Evolutionary conservation across 2,888 invertebrate genomes (phyloP), one percentile per base, ranked within the genome.

Genomic region (Tineola bisselliella): DNA sequence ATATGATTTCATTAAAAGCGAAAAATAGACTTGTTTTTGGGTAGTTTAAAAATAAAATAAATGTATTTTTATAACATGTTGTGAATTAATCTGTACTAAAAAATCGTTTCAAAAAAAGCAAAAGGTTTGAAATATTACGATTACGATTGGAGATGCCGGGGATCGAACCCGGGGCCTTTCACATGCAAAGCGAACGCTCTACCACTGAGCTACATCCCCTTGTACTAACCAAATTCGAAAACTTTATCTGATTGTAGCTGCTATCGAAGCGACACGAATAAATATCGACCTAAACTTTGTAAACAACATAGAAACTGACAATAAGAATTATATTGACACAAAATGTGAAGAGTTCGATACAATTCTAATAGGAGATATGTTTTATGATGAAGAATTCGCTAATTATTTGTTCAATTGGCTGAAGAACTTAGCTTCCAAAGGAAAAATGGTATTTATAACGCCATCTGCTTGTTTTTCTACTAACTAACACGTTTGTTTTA

Each of bases 141-240:
- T n/a, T n/a, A n/a, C n/a, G n/a, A n/a, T n/a, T n/a, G 59, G 94
- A 92, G 93, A 93, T 94, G 93, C 94, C 93, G 95, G 95, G 95
- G 94, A 94, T 96, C 94, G 95, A 95, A 95, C 95, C 95, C 95
- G 94, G 95, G 95, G 93, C 95, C 95, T 95, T 95, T 95, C 95
- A 94, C 95, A 95, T 95, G 95, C 95, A 95, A 95, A 95, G 95
- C 95, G 95, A 95, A 94, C 95, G 95, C 95, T 95, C 95, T 95
- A 95, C 95, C 95, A 95, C 94, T 95, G 95, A 95, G 95, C 95
- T 95, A 95, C 94, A 95, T 94, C 95, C 90, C 90, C 90, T 64
- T 58, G 0, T 0, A n/a, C 17, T 5, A 48, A 17, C 43, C n/a
- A 15, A 10, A 6, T 48, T 48, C 6, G 10, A 48, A 48, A 0